phyloP scores from a whole-genome alignment of 2,797 vertebrate species.

The Myotis pilosus region DNA sequence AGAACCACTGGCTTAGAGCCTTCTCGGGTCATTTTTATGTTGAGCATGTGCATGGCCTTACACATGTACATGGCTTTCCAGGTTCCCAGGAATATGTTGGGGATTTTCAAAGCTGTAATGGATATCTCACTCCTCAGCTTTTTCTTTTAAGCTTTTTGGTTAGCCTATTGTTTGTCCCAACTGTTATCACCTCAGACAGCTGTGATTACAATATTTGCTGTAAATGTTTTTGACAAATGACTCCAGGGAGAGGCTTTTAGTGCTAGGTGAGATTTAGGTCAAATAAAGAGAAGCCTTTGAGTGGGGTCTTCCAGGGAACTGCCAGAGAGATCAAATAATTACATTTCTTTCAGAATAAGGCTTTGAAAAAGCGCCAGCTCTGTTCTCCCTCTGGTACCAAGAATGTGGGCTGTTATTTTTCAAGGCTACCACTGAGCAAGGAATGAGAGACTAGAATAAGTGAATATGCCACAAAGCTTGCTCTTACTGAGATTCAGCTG shows the following conservation, averaged over 20 bases:
- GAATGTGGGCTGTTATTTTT: background rate
- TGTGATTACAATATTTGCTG: background rate
- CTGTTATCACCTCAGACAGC: background rate
- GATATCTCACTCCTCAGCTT: background rate
- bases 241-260: background rate
- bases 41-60: background rate
- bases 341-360: background rate
- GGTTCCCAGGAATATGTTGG: background rate
- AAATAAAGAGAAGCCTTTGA: slow-evolving; percentile 5
- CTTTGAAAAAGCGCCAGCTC: background rate
- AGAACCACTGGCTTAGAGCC: background rate
- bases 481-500: background rate
- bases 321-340: background rate
- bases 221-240: background rate
- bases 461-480: background rate
- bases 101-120: background rate
- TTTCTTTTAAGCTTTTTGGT: background rate
- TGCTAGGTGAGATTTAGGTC: background rate
- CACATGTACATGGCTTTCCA: background rate
- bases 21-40: background rate
- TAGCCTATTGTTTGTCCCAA: background rate
- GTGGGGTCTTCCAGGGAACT: background rate
- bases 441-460: background rate
- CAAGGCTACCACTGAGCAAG: background rate
- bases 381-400: background rate